A percentile compares a stretch with the other conserved stretches of the same genome.
phyloP scores from a whole-genome alignment of 2,797 vertebrate genomes.

The Oryzias sinensis region DNA sequence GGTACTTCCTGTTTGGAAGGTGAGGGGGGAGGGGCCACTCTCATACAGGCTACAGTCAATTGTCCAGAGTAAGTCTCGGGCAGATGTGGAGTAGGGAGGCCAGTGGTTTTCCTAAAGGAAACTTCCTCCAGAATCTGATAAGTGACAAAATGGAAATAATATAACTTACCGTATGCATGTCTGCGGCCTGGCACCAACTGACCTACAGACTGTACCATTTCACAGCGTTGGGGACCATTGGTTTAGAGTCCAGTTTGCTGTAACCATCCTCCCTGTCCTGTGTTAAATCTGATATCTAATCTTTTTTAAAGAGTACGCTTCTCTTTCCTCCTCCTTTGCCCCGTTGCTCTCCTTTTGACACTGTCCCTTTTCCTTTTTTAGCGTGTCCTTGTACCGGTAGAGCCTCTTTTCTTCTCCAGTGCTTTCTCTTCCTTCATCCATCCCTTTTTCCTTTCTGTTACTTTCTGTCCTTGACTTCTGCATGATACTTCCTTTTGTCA shows the following conservation, averaged over 20 bases:
- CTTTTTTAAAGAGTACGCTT: slow-evolving; percentile 57
- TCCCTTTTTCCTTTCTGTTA: slow-evolving; percentile 18
- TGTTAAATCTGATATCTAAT: slow-evolving; percentile 71
- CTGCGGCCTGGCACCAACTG: no score
- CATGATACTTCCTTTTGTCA: slow-evolving; percentile 23
- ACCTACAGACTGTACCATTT: no score
- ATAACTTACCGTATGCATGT: no score
- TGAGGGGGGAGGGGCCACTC: no score
- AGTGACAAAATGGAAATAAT: no score
- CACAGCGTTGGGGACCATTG: no score
- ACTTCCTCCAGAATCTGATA: no score
- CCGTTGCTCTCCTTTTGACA: slow-evolving; percentile 60
- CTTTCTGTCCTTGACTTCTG: slow-evolving; percentile 16
- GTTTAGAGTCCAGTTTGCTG: slow-evolving; percentile 41
- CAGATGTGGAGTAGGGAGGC: no score
- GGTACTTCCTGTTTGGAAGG: no score
- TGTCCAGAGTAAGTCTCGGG: no score
- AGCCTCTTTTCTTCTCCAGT: slow-evolving; percentile 23
- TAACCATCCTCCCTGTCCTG: slow-evolving; percentile 50
- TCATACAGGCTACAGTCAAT: no score
- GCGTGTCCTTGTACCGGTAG: slow-evolving; percentile 44
- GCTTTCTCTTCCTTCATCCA: slow-evolving; percentile 31
- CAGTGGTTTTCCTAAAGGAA: no score
- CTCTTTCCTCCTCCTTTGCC: slow-evolving; percentile 38
- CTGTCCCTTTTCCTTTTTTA: slow-evolving; percentile 53